Evolutionary conservation across 1,140 invertebrate species (phyloP).

Genomic region (Thalassaphorura encarpata): DNA sequence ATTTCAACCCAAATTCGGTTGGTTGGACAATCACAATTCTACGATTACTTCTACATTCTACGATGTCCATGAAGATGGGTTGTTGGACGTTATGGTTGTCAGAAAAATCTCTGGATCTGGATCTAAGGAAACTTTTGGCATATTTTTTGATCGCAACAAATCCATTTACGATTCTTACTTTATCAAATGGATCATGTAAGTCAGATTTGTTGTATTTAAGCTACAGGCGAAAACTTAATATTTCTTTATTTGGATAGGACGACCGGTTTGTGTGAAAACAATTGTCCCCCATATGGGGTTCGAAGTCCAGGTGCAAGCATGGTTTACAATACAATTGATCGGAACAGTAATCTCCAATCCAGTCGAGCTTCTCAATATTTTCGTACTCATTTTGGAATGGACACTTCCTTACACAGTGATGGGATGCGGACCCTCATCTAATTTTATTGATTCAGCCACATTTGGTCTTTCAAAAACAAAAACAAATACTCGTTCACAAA

Average conservation of each 20-base stretch:
- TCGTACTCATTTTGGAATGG: slow-evolving; percentile 82
- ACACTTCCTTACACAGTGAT: slow-evolving; percentile 90
- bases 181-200: slow-evolving; percentile 77
- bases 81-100: slow-evolving; percentile 69
- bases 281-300: slow-evolving; percentile 61
- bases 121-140: slow-evolving; percentile 42
- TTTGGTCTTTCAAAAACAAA: slow-evolving; percentile 43
- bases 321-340: slow-evolving; percentile 71
- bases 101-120: slow-evolving; percentile 37
- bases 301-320: slow-evolving; percentile 81
- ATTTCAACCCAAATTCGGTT: slow-evolving; percentile 63
- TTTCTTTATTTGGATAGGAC: neutral
- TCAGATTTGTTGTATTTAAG: slow-evolving; percentile 34
- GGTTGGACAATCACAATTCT: slow-evolving; percentile 41
- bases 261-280: neutral
- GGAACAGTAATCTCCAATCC: slow-evolving; percentile 60
- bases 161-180: slow-evolving; percentile 92
- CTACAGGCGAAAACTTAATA: neutral
- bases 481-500: slow-evolving; percentile 56
- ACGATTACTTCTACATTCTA: slow-evolving; percentile 72
- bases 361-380: slow-evolving; percentile 75
- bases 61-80: slow-evolving; percentile 76
- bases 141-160: slow-evolving; percentile 71
- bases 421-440: slow-evolving; percentile 90
- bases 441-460: slow-evolving; percentile 88